Evolutionary conservation across 2,888 invertebrate genomes (phyloP).

Genomic region (Lycocerus yunnanus): DNA sequence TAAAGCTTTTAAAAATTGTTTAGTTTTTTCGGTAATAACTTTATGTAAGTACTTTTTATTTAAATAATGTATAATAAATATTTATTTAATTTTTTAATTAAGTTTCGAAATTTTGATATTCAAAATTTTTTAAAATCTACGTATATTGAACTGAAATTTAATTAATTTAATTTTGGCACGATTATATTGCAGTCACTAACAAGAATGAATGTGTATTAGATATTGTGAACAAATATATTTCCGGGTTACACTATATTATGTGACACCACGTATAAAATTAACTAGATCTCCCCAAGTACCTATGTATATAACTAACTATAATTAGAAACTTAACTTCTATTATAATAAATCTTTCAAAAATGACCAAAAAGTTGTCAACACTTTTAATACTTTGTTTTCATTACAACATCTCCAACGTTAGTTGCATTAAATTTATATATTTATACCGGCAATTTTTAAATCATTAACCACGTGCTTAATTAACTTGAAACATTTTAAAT

Average conservation of each 20-base stretch:
- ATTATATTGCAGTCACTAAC: background rate
- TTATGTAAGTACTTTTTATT: background rate
- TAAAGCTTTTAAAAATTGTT: background rate
- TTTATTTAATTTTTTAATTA: background rate
- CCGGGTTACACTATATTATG: background rate
- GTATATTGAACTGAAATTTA: background rate
- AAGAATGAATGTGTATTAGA: background rate
- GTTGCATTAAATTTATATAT: background rate
- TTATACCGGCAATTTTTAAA: background rate
- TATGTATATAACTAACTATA: background rate
- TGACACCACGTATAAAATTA: background rate
- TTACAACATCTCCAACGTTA: background rate
- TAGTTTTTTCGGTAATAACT: background rate
- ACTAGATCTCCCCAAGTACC: background rate
- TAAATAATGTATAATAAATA: too few relatives aligned
- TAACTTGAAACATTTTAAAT: background rate
- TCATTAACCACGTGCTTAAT: background rate
- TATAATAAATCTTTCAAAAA: conserved; percentile 2
- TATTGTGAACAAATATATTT: background rate
- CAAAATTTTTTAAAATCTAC: background rate
- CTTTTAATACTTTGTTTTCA: background rate
- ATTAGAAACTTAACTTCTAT: conserved; percentile 1
- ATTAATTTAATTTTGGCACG: background rate
- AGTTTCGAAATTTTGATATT: background rate
- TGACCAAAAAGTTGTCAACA: conserved; percentile 1